Evolutionary conservation across 2,113 vertebrate species (phyloP), one percentile per base, ranked within the genome.

Genomic region (Columba livia): DNA sequence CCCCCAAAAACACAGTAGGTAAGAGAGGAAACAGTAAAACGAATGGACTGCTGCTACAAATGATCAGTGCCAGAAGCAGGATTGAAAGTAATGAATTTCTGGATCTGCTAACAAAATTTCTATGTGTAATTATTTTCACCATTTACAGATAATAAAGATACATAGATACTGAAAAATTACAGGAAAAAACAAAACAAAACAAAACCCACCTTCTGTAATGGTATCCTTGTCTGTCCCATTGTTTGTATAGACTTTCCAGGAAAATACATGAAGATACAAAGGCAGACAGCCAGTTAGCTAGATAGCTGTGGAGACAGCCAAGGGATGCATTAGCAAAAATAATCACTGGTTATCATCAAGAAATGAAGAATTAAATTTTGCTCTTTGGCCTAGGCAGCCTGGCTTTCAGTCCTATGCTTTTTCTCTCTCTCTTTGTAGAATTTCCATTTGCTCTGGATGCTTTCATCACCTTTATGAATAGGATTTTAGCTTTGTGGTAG

Each of bases 271-370:
- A 70, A 50, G 53, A 64, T 50, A 26, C 23, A 56, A 42, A 88
- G 79, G 79, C 11, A 2, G 90, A 32, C 32, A 86, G 88, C 72
- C 94, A 64, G 67, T 56, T 66, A 94, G 69, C 57, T 58, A 23
- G 15, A 70, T 12, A 54, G 78, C 47, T 54, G 32, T 0, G 64
- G 38, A 86, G 14, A 48, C 70, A 94, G 88, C 86, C 92, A 93
- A 87, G 25, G 65, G 62, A 90, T 84, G 83, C 86, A 96, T 94
- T 93, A 89, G 77, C 85, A 94, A 92, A 92, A 95, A 70, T 77
- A 92, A 93, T 89, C 81, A 81, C 54, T 53, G 62, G 82, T 72
- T 96, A 25, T 78, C 40, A 47, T 89, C 57, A 72, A 23, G 38
- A 93, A 84, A 60, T 24, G 65, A 90, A 65, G 72, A 90, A 88